Conservation (phyloP, 2,797 vertebrate species). For the Heterohyrax brucei region DNA sequence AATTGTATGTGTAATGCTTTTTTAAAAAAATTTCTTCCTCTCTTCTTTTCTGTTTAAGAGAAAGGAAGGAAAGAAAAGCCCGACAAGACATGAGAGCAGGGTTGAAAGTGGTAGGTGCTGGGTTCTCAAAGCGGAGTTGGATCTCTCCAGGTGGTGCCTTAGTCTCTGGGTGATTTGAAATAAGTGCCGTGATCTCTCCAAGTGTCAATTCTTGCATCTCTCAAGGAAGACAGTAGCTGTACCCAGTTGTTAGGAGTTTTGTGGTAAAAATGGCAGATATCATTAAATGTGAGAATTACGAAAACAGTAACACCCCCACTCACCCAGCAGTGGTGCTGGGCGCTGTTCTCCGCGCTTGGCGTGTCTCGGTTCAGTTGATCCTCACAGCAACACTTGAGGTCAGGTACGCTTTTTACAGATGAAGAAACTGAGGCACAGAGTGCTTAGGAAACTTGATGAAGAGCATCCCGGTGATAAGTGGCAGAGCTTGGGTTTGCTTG, state of each 20-base stretch:
- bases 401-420: neutral
- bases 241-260: neutral
- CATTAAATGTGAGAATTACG: neutral
- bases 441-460: neutral
- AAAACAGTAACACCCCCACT: neutral
- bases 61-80: conserved; percentile 34
- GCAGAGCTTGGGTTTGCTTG: neutral
- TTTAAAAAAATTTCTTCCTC: neutral
- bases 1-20: neutral
- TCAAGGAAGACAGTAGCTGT: neutral
- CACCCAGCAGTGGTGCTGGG: too few relatives aligned
- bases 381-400: neutral
- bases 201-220: neutral
- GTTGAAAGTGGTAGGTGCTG: neutral
- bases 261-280: neutral
- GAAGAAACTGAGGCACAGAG: neutral
- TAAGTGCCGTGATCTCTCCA: neutral
- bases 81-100: neutral
- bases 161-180: neutral
- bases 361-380: neutral
- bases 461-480: neutral
- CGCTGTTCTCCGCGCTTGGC: neutral
- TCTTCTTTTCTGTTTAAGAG: neutral
- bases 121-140: neutral
- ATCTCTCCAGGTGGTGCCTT: rapidly evolving